Evolutionary conservation across 2,113 vertebrate genomes (phyloP), one percentile per base, ranked within the genome.

Genomic region (Todiramphus saurophagus): DNA sequence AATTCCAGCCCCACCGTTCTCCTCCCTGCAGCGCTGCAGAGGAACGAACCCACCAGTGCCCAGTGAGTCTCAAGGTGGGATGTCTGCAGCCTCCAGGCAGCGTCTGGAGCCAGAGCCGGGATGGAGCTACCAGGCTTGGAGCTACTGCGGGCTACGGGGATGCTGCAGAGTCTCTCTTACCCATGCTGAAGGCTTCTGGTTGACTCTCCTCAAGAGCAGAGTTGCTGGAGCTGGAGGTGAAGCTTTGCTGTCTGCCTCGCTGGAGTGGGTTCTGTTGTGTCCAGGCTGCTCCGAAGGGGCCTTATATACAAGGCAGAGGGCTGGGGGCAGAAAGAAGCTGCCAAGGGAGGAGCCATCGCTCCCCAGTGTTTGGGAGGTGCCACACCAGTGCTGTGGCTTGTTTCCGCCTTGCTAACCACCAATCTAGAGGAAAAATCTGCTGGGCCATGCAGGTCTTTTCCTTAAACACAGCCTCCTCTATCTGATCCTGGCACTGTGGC

Each of bases 341-440:
- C 74, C 90, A 70, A 88, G 93, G 95, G 93, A 93, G 95, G 93
- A 94, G 90, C 73, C 24, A 41, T 41, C 2, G 16, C 75, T 94
- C 64, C 93, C 2, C 9, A 37, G 90, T 17, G 4, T 53, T 87
- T 56, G 90, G 95, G 95, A 96, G 93, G 95, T 64, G 93, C 87
- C 95, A 7, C 74, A 30, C 79, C 90, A 25, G 63, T 16, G 4
- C 70, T 20, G 70, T 5, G 60, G 75, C 66, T 82, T 48, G n/a
- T 78, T 64, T 78, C 87, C 56, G 6, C 93, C 90, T 69, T 20
- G 58, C 48, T 15, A 62, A 37, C 48, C 64, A 30, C 60, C 87
- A 77, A 94, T 90, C 93, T 58, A n/a, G 56, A 58, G 56, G 56
- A 6, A 60, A 91, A n/a, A 94, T 94, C 92, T 94, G 92, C 92